Evolutionary conservation across 92 coral and sea anemone species (phyloP).

Genomic region (Desmophyllum pertusum): DNA sequence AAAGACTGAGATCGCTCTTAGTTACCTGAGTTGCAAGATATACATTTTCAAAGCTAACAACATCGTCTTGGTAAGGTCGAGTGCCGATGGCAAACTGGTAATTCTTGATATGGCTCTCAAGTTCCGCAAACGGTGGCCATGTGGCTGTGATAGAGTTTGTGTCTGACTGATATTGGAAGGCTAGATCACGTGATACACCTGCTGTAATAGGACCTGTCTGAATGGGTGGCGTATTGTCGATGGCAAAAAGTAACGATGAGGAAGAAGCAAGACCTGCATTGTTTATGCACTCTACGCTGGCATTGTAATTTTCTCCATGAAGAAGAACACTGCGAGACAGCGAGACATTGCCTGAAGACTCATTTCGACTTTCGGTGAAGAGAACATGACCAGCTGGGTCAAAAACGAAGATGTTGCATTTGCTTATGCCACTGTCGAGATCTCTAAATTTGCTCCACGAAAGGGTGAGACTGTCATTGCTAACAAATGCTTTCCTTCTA

Average conservation of each 20-base stretch:
- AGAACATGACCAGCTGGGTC: conserved; percentile 12
- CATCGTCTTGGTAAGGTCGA: conserved; percentile 52
- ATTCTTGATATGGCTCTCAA: conserved; percentile 67
- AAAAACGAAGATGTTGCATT: conserved; percentile 55
- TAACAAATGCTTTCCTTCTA: conserved; percentile 37
- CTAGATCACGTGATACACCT: conserved; percentile 55
- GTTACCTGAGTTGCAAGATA: conserved; percentile 60
- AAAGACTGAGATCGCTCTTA: conserved; percentile 54
- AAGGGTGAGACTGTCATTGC: conserved; percentile 26
- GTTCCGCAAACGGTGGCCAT: conserved; percentile 82
- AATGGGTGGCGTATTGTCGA: conserved; percentile 78
- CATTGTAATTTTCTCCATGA: conserved; percentile 46
- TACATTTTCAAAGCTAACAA: conserved; percentile 62
- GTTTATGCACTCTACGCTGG: conserved; percentile 69
- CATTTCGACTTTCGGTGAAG: conserved; percentile 13
- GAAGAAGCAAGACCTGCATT: conserved; percentile 74
- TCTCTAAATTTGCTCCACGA: conserved; percentile 79
- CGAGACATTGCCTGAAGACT: conserved; percentile 35
- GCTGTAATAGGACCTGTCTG: conserved; percentile 52
- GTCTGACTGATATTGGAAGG: conserved; percentile 64
- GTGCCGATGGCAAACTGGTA: conserved; percentile 84
- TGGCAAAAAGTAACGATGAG: conserved; percentile 49
- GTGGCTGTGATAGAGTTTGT: conserved; percentile 54
- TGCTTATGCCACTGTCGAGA: conserved; percentile 76
- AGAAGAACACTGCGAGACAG: conserved; percentile 32